Conservation (phyloP, 2,113 vertebrate species). For the Solea senegalensis region DNA sequence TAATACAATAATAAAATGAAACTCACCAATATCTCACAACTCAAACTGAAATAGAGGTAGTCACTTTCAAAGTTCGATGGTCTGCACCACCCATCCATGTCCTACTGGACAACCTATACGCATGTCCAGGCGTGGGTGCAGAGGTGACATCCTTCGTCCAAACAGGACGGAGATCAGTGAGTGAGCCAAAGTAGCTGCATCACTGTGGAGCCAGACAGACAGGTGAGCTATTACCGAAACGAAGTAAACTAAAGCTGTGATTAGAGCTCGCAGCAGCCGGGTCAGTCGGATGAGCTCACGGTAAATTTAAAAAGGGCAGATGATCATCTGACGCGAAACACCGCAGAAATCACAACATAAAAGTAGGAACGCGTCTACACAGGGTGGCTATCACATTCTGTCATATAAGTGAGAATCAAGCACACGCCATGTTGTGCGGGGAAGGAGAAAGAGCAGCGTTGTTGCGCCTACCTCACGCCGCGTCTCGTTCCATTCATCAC, state of each 20-base stretch:
- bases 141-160: constrained; percentile 36
- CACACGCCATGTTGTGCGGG: not conserved
- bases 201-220: constrained; percentile 20
- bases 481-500: constrained; percentile 64
- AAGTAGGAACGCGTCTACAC: constrained; percentile 27
- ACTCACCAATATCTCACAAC: too few relatives aligned
- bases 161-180: constrained; percentile 33
- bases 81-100: constrained; percentile 26
- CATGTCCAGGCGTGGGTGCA: constrained; percentile 38
- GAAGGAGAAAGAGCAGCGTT: not conserved
- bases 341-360: not conserved
- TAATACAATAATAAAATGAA: too few relatives aligned
- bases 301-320: constrained; percentile 7
- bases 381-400: too few relatives aligned
- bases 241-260: constrained; percentile 14
- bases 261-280: constrained; percentile 15
- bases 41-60: too few relatives aligned
- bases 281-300: constrained; percentile 15
- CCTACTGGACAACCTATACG: constrained; percentile 35
- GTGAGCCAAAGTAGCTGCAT: constrained; percentile 50
- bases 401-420: not conserved
- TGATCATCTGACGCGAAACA: not conserved
- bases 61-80: constrained; percentile 55
- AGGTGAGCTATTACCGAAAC: not conserved
- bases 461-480: constrained; percentile 65